Evolutionary conservation across 2,888 invertebrate genomes (phyloP).

Genomic region (Enoplolaimus lenunculus): DNA sequence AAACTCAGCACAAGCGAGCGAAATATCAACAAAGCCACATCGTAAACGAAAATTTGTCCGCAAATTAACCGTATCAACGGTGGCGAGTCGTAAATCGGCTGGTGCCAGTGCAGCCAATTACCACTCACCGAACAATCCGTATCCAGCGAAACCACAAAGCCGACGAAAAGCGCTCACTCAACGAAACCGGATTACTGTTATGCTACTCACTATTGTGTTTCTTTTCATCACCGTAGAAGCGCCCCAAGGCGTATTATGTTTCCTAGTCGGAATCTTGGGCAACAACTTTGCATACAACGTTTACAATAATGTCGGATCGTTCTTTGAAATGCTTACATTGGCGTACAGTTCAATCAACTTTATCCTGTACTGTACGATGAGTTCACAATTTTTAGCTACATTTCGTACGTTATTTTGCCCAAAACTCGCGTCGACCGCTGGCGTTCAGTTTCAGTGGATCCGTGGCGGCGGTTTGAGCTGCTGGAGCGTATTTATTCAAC

Average conservation of each 20-base stretch:
- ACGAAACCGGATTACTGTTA: slow-evolving; percentile 27
- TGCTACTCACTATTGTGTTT: slow-evolving; percentile 30
- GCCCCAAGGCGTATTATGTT: slow-evolving; percentile 31
- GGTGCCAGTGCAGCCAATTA: too few species aligned
- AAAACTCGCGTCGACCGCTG: too few species aligned
- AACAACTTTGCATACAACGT: slow-evolving; percentile 29
- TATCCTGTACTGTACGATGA: slow-evolving; percentile 32
- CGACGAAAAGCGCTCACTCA: not conserved
- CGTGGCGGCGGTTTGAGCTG: too few species aligned
- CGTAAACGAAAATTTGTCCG: too few species aligned
- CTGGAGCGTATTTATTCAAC: too few species aligned
- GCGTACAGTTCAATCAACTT: slow-evolving; percentile 32
- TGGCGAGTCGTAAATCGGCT: too few species aligned
- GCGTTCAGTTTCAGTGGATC: too few species aligned
- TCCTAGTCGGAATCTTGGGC: slow-evolving; percentile 31
- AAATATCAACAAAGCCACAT: too few species aligned
- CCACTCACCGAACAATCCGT: too few species aligned
- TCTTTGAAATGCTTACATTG: slow-evolving; percentile 34
- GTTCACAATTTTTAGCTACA: slow-evolving; percentile 19
- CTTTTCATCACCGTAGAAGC: slow-evolving; percentile 32
- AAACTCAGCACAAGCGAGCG: slow-evolving; percentile 4
- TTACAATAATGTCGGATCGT: slow-evolving; percentile 31
- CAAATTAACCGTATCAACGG: not conserved
- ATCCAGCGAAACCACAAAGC: not conserved
- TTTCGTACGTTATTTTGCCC: too few species aligned